Base-by-base conservation (phyloP, 2,888 invertebrate species). In the Alviniconcha strummeri region DNA sequence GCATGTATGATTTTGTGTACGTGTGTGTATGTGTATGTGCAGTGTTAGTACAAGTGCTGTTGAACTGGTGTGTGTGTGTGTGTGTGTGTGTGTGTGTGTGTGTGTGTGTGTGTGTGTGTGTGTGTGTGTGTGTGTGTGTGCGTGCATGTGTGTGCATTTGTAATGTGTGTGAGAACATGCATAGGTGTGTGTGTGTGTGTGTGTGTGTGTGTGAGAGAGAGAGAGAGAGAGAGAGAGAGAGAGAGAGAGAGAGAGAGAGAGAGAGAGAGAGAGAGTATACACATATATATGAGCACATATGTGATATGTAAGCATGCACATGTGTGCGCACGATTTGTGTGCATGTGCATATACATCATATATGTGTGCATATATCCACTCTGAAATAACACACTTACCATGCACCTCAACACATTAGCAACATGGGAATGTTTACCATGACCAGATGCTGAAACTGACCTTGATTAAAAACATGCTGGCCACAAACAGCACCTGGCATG, bases 41-140 rank as follows among this genome's bases (percentile, higher is more conserved):
- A 36, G 74, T 36, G 19, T 74, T 8, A 36, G 74, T 74, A n/a
- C 36, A 11, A 36, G 74, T 74, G 74, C 36, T 19, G 19, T 19
- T 36, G 74, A 5, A 17, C 13, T 17, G 11, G 69, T 17, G 52
- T 7, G 36, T 74, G 36, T 74, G 74, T 74, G 52, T 74, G 36
- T 74, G 74, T 74, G 52, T 52, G n/a, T 9, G 52, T 74, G 74
- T 52, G 74, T 74, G 74, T 74, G 74, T 52, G 74, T 74, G 74
- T 74, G 74, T 74, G 74, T 74, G 74, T 74, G 74, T 74, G 74
- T 74, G 74, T 74, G 74, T 74, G 52, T 74, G 74, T 74, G 74
- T 52, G 74, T 74, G 74, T 74, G 74, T 74, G 74, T 52, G 52
- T 74, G 74, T 69, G 69, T 69, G 69, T 69, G 69, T 69, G 69